Evolutionary conservation across 2,888 invertebrate species (phyloP), one percentile per base, ranked within the genome.

Genomic region (Neoascia interrupta): DNA sequence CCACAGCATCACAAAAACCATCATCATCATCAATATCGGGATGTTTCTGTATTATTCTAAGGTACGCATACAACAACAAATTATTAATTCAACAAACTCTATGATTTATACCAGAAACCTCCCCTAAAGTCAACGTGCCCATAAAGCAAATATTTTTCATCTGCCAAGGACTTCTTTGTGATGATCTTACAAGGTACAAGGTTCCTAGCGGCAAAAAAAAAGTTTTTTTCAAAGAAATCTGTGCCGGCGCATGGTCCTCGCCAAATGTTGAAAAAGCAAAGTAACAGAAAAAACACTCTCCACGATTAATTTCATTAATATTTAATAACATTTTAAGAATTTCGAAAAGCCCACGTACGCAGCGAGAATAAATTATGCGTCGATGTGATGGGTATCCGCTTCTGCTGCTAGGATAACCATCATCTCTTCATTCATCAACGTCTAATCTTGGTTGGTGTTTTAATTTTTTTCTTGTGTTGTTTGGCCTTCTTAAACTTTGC

Each of bases 291-390:
- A n/a, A 3, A 11, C 60, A 60, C 64, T 53, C 43, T 53, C 16
- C 51, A 21, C 41, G 41, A 51, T 63, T 63, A 51, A 53, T 63
- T 63, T 51, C 51, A 53, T 63, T 63, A 63, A 63, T 51, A 53
- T 63, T 63, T 53, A 53, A 51, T 23, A 63, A 51, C 41, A 53
- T 63, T 64, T 63, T 63, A 43, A 53, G 63, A 51, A 53, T 63
- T 21, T 63, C 21, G 19, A 41, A 41, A 21, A 53, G 26, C 41
- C 41, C 51, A 51, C 49, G 49, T 36, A 45, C 54, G 45, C 34
- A 43, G n/a, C n/a, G 36, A 26, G 45, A 53, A 64, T 64, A 53
- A 66, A 66, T 54, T 54, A 54, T 37, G 45, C 66, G 54, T 45
- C 56, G 45, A 47, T 56, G 18, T 23, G 45, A 54, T 54, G 66